These are phyloP conservation scores for Gallinago media DNA, from an alignment of 2,113 vertebrate genomes.

Conservation along the genomic window DNA sequence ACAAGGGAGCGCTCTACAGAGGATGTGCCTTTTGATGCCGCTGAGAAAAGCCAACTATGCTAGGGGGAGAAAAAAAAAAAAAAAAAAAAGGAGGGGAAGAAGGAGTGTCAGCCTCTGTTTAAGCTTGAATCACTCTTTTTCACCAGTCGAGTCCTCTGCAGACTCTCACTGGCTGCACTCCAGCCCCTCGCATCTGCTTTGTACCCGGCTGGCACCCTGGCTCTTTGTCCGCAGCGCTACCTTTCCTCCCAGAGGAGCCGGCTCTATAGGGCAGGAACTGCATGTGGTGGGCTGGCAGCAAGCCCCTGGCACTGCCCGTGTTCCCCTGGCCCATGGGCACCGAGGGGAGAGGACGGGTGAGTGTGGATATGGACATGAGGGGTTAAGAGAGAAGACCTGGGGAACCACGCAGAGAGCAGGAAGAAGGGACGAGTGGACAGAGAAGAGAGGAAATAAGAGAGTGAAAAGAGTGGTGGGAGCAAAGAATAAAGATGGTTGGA, in stretches of 20 bases:
- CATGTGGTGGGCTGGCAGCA: not conserved
- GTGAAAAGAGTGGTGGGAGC: not conserved
- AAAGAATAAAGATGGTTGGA: not conserved
- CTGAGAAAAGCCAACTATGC: not conserved
- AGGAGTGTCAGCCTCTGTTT: fast-evolving
- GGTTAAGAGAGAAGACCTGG: not conserved
- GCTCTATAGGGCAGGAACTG: not conserved
- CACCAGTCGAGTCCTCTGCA: not conserved
- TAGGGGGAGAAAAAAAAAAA: fast-evolving
- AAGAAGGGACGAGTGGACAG: not conserved
- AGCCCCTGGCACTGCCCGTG: not conserved
- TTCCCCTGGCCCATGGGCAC: fast-evolving
- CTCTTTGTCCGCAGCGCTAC: not conserved
- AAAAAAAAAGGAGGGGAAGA: fast-evolving
- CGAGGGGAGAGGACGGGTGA: fast-evolving
- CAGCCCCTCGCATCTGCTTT: not conserved
- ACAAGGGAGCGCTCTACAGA: not conserved
- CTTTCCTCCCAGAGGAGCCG: not conserved
- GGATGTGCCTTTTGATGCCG: not conserved
- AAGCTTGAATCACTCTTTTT: not conserved
- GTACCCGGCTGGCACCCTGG: not conserved
- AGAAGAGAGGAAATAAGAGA: not conserved
- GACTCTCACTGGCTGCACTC: fast-evolving
- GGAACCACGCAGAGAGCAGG: not conserved
- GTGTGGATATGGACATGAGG: not conserved